phyloP scores from a whole-genome alignment of 2,113 vertebrate genomes.

The Cercopithecus mona region DNA sequence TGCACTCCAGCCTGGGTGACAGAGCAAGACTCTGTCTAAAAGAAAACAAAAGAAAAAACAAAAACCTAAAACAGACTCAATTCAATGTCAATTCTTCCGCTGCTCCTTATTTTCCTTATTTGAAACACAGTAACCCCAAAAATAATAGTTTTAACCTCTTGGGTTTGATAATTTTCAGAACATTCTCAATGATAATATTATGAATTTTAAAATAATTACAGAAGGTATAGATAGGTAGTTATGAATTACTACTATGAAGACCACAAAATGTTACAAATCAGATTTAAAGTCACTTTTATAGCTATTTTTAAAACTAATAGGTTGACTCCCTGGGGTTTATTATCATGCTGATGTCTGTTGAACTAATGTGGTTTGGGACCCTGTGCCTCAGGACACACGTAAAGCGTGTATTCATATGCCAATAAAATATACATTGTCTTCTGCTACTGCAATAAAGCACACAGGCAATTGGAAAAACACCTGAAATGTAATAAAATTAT shows the following conservation, averaged over 20 bases:
- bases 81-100: background rate
- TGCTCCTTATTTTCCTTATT: background rate
- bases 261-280: background rate
- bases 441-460: background rate
- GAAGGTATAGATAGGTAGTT: background rate
- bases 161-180: background rate
- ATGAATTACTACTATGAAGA: background rate
- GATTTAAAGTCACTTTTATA: background rate
- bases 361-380: background rate
- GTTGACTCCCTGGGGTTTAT: background rate
- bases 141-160: background rate
- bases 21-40: too few relatives aligned
- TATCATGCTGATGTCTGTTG: background rate
- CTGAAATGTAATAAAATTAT: background rate
- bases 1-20: too few relatives aligned
- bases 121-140: background rate
- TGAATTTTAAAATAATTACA: background rate
- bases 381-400: background rate
- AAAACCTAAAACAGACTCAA: background rate
- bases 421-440: background rate
- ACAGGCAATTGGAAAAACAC: conserved; percentile 38
- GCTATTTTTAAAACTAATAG: background rate
- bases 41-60: too few relatives aligned
- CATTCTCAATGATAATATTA: background rate
- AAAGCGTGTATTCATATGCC: background rate